These are phyloP conservation scores for Borostomias antarcticus DNA, from an alignment of 2,797 vertebrate genomes.

Conservation along the genomic window DNA sequence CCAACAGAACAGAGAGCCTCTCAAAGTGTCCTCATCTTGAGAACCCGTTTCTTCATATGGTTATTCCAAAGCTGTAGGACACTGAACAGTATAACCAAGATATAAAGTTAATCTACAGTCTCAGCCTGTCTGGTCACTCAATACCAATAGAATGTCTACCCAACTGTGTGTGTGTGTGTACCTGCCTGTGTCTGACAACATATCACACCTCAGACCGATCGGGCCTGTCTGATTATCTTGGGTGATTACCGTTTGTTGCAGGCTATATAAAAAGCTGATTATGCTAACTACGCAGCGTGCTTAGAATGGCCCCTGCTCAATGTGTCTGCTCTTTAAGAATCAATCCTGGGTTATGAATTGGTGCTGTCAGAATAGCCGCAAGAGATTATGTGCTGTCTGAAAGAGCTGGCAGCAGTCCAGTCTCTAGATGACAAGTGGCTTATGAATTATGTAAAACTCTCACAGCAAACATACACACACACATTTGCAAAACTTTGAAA, in stretches of 20 bases:
- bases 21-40: too few species aligned
- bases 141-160: too few species aligned
- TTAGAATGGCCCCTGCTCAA: conserved; percentile 34
- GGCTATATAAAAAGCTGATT: conserved; percentile 49
- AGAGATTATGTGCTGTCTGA: conserved; percentile 48
- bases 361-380: conserved; percentile 38
- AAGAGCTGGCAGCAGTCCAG: conserved; percentile 37
- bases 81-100: too few species aligned
- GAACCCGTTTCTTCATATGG: too few species aligned
- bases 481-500: neutral
- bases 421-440: conserved; percentile 37
- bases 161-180: neutral
- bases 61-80: too few species aligned
- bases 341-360: conserved; percentile 58
- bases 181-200: neutral
- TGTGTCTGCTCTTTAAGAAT: conserved; percentile 39
- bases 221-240: conserved; percentile 41
- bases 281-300: conserved; percentile 43
- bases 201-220: conserved; percentile 14
- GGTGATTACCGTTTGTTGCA: conserved; percentile 45
- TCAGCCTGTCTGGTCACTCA: too few species aligned
- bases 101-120: too few species aligned
- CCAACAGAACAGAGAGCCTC: too few species aligned
- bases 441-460: conserved; percentile 44
- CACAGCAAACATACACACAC: neutral